Conservation (phyloP, 2,888 invertebrate genomes). For the Augiades crinisus region DNA sequence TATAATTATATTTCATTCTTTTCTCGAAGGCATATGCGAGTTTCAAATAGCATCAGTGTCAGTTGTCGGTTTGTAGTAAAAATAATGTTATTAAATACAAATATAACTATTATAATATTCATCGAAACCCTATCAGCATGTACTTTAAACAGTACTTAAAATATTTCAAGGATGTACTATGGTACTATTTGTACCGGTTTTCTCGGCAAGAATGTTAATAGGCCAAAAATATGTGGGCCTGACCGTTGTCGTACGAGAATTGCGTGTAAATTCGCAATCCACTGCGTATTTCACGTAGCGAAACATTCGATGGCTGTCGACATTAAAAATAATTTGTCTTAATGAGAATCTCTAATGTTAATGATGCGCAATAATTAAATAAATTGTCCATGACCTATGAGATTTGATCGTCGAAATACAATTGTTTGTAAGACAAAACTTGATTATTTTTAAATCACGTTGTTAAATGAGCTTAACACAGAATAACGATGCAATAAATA, state of each 20-base stretch:
- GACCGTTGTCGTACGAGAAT: conserved; percentile 44
- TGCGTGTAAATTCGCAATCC: conserved; percentile 27
- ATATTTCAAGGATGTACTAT: conserved; percentile 24
- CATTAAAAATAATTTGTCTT: too few relatives aligned
- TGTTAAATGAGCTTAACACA: too few relatives aligned
- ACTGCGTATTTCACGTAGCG: conserved; percentile 5
- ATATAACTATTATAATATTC: too few relatives aligned
- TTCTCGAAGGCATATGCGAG: too few relatives aligned
- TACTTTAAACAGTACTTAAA: conserved; percentile 10
- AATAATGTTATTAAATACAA: too few relatives aligned
- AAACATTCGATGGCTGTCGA: conserved; percentile 11
- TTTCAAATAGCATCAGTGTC: too few relatives aligned
- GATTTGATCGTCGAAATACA: background rate
- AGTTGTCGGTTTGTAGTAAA: too few relatives aligned
- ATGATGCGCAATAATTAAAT: background rate
- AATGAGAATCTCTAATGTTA: background rate
- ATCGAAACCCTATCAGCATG: background rate
- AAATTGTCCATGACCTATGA: background rate
- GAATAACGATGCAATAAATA: too few relatives aligned
- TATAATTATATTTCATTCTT: too few relatives aligned
- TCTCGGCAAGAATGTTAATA: conserved; percentile 51
- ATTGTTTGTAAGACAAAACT: too few relatives aligned
- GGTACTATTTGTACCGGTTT: conserved; percentile 40
- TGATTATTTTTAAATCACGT: too few relatives aligned
- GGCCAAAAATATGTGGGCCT: conserved; percentile 49